phyloP scores from a whole-genome alignment of 1,140 invertebrate species.

The Drosophila pruinosa region DNA sequence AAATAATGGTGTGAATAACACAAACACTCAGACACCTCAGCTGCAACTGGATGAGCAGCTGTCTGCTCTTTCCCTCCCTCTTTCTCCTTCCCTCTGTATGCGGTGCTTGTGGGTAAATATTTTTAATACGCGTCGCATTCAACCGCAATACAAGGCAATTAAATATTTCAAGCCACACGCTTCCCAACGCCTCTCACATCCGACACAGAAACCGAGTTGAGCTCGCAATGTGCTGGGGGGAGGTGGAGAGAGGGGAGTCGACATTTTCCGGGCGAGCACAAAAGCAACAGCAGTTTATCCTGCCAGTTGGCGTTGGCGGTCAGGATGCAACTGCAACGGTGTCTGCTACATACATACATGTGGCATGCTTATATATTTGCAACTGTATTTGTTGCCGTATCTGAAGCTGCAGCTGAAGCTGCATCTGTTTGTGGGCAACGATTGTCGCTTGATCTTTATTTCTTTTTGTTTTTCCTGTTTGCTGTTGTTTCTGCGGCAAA shows the following conservation, averaged over 20 bases:
- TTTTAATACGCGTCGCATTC: conserved; percentile 77
- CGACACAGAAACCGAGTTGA: conserved; percentile 24
- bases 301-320: conserved; percentile 58
- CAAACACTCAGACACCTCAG: conserved; percentile 64
- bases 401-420: conserved; percentile 40
- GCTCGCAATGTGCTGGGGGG: conserved; percentile 47
- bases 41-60: conserved; percentile 23
- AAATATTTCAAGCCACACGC: conserved; percentile 71
- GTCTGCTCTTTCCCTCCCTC: conserved; percentile 3
- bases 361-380: neutral
- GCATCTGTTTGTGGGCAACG: conserved; percentile 52
- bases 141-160: conserved; percentile 81
- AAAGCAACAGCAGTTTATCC: conserved; percentile 63
- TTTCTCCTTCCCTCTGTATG: neutral
- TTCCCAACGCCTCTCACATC: conserved; percentile 32
- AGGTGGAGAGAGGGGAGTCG: neutral
- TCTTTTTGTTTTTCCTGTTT: conserved; percentile 4
- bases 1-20: conserved; percentile 48
- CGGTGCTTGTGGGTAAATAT: conserved; percentile 66
- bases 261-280: conserved; percentile 37
- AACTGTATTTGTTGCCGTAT: conserved; percentile 11
- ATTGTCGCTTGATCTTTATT: conserved; percentile 68
- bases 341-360: neutral
- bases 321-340: conserved; percentile 38
- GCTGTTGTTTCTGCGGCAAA: conserved; percentile 6